Conservation (phyloP, 2,797 vertebrate species). For the Xenops minutus region DNA sequence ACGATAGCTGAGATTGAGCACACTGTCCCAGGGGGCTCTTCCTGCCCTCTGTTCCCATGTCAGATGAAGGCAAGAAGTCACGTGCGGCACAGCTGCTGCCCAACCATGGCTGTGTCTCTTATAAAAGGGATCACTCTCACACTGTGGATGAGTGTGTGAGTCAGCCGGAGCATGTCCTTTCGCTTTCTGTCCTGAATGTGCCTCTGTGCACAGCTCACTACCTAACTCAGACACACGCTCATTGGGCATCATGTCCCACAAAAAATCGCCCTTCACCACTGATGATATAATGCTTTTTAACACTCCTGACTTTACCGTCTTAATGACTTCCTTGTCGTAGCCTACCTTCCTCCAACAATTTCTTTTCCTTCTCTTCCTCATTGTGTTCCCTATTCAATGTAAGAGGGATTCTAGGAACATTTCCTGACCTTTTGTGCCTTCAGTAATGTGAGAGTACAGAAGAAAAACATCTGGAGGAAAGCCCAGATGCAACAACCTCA, state of each 20-base stretch:
- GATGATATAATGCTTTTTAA: neutral
- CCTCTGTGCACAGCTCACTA: neutral
- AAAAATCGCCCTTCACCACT: neutral
- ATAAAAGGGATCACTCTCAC: neutral
- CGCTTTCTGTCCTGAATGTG: conserved; percentile 30
- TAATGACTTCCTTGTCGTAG: neutral
- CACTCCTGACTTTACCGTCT: neutral
- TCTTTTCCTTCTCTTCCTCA: neutral
- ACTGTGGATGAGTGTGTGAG: neutral
- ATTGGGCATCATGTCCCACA: neutral
- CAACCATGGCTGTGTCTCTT: neutral
- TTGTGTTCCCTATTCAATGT: neutral
- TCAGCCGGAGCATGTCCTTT: neutral
- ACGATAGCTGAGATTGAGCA: neutral
- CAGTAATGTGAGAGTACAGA: neutral
- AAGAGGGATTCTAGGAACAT: neutral
- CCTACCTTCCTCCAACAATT: neutral
- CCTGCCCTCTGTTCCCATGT: neutral
- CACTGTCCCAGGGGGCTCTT: neutral
- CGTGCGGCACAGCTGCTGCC: conserved; percentile 5
- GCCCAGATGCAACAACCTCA: neutral
- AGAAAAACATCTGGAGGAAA: conserved; percentile 3
- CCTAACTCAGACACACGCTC: neutral
- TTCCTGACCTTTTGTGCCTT: conserved; percentile 7
- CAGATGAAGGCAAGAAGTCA: neutral